Conservation (phyloP, 2,888 invertebrate genomes). For the Chrysomela aeneicollis region DNA sequence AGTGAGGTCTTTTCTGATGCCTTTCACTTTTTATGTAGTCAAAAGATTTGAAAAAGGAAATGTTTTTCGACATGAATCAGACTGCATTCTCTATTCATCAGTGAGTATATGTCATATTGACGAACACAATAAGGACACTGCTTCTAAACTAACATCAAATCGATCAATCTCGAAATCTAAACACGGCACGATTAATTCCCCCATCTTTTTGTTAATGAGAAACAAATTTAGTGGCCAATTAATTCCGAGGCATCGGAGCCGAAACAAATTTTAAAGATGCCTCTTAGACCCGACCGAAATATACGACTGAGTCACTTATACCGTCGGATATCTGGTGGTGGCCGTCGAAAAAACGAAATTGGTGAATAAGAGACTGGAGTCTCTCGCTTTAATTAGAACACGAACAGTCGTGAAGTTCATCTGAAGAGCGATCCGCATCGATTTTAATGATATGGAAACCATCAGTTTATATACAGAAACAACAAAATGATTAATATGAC, state of each 20-base stretch:
- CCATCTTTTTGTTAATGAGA: slow-evolving; percentile 2
- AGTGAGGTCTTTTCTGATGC: no score
- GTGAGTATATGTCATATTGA: neutral
- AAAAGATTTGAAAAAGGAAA: no score
- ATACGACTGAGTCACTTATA: slow-evolving; percentile 5
- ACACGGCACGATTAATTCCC: slow-evolving; percentile 1
- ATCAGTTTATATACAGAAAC: no score
- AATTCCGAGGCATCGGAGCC: slow-evolving; percentile 1
- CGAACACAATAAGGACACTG: neutral
- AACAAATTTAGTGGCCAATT: slow-evolving; percentile 7
- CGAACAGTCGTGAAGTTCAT: slow-evolving; percentile 17
- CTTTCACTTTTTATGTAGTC: no score
- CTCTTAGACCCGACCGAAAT: slow-evolving; percentile 4
- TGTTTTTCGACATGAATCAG: no score
- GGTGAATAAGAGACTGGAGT: slow-evolving; percentile 7
- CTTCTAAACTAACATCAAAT: neutral
- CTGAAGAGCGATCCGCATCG: slow-evolving; percentile 13
- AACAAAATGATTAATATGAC: neutral
- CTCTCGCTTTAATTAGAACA: slow-evolving; percentile 22
- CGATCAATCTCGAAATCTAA: slow-evolving; percentile 3
- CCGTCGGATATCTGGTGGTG: neutral
- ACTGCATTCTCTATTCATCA: no score
- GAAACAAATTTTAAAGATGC: slow-evolving; percentile 2
- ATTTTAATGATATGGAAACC: slow-evolving; percentile 17
- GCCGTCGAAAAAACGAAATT: slow-evolving; percentile 17